Base-by-base conservation (phyloP, 2,797 vertebrate species). In the Bradypodion ventrale region DNA sequence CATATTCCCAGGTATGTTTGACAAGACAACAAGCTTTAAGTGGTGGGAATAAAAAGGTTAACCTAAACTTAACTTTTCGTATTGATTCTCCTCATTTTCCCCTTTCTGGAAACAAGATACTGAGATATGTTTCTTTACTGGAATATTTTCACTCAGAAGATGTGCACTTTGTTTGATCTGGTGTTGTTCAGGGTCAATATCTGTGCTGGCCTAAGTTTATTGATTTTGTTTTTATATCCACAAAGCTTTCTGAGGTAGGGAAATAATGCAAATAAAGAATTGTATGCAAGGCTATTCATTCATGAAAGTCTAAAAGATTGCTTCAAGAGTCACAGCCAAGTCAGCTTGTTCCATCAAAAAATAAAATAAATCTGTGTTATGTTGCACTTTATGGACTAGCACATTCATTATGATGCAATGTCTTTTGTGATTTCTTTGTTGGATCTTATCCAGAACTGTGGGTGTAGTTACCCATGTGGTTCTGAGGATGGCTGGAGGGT, bases 191-290 rank as follows among this genome's bases (percentile, higher is more conserved):
- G 0, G 16, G 68, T 49, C 42, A 16, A 78, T 32, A 29, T 40
- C 80, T 56, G 44, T 78, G 37, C 25, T 73, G 15, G 59, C 23
- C 68, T 59, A 40, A 29, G 82, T 52, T 16, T 12, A 78, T 78
- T 82, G 80, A 82, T 82, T 78, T 82, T 82, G 44, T 78, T 85
- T 72, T 49, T 35, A 59, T 75, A 70, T 21, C 75, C 44, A 42
- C 73, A 75, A 87, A 87, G 5, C 1, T 66, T 84, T 82, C 75
- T 87, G 68, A 80, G n/a, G 56, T 46, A 19, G 4, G 16, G 29
- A 68, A 59, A 42, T 16, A 40, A 23, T 7, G 8, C n/a, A 76
- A 1, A 82, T n/a, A 40, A 6, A 46, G 1, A 49, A 77, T 72
- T 62, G 63, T 42, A 2, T 77, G 77, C 49, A 29, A 56, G 62